Base-by-base conservation (phyloP, 2,797 vertebrate genomes). In the Coracias cyanogaster region DNA sequence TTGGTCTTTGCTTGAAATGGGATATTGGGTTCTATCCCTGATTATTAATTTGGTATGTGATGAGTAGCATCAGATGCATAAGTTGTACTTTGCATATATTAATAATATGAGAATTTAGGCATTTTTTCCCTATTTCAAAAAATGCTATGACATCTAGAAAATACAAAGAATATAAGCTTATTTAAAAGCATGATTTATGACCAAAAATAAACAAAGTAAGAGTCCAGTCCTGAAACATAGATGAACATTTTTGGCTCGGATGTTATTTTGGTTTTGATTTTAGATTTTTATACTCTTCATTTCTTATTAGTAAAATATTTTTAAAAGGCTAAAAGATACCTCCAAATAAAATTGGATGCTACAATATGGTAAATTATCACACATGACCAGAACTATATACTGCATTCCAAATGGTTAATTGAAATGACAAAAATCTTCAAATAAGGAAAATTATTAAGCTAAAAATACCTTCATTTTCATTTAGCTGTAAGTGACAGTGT, bases 31-130 rank as follows among this genome's bases (percentile, higher is more conserved):
- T 96, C 96, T 95, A 93, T 97, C 88, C 60, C 33, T 93, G 85
- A 88, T 97, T 96, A 98, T 98, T 97, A 98, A 98, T 98, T 93
- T 94, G 61, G 85, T 77, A 86, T 89, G 46, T 97, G 96, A 97
- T 97, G 95, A 97, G 96, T 77, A 95, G 58, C 55, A 4, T 97
- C 94, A 95, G 92, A 97, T 96, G 93, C 12, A 12, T 77, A 94
- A 97, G 86, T 81, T 94, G 49, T 93, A 94, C 89, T 97, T 86
- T 78, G 87, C 87, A 93, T 95, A 86, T 86, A 97, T 96, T 95
- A 97, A 94, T 87, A 76, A 55, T 66, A 92, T 72, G 62, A 92
- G 66, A 97, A 96, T 89, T 84, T 66, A 82, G 76, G 31, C 78
- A 51, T 82, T 82, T 96, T 94, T 94, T 31, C 26, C 49, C 57